These are phyloP conservation scores for Diabrotica balteata DNA, from an alignment of 2,888 invertebrate genomes.

Conservation along the genomic window DNA sequence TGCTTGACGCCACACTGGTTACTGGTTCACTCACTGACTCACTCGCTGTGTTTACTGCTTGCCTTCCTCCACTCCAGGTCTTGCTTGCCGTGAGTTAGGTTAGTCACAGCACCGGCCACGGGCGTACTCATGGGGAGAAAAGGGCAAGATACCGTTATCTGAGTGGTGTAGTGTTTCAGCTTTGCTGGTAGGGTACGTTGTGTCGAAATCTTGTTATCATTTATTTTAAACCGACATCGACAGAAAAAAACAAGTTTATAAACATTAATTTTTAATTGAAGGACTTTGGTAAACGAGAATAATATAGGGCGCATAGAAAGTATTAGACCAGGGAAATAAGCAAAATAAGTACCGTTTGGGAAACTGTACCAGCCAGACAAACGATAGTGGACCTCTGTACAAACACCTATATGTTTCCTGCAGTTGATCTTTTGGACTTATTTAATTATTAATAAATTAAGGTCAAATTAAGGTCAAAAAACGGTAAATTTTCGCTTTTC, in stretches of 20 bases:
- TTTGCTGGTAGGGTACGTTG: background rate
- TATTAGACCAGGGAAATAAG: no score
- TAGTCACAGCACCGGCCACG: conserved; percentile 33
- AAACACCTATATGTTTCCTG: no score
- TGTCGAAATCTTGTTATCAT: background rate
- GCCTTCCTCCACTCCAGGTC: conserved; percentile 25
- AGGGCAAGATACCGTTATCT: conserved; percentile 14
- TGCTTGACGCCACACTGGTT: no score
- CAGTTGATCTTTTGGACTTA: no score
- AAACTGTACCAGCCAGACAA: no score
- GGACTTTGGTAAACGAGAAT: no score
- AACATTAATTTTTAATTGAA: background rate
- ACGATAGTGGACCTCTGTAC: no score
- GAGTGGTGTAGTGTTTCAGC: background rate
- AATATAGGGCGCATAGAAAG: no score
- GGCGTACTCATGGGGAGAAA: conserved; percentile 26
- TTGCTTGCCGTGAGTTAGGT: conserved; percentile 33
- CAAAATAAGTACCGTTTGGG: no score
- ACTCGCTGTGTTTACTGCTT: conserved; percentile 17
- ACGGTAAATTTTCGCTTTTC: no score
- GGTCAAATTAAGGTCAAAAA: no score
- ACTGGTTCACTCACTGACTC: conserved; percentile 13
- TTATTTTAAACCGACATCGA: background rate
- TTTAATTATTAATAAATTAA: no score
- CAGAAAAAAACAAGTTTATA: background rate